Percentiles rank a stretch among this genome's conserved stretches.
Conservation (phyloP, 2,888 invertebrate genomes). For the Bembecia ichneumoniformis region DNA sequence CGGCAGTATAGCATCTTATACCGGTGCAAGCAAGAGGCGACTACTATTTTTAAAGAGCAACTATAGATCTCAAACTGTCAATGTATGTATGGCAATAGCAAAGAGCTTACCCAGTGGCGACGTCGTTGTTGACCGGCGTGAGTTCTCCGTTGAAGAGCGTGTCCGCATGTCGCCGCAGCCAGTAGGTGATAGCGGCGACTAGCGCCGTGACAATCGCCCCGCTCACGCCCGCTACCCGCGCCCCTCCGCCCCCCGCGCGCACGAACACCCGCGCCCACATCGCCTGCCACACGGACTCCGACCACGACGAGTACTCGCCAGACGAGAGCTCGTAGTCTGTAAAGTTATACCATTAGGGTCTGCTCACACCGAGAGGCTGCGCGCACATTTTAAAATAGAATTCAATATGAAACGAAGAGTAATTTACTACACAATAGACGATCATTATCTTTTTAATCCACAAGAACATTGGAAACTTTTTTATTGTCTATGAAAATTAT, state of each 20-base stretch:
- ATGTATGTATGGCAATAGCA: background rate
- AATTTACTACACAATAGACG: too few species aligned
- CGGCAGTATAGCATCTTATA: too few species aligned
- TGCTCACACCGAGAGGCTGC: too few species aligned
- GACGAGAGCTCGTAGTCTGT: conserved; percentile 84
- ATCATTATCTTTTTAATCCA: too few species aligned
- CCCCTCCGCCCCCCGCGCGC: conserved; percentile 73
- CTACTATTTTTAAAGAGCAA: too few species aligned
- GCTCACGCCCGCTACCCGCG: conserved; percentile 29
- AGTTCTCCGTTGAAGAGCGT: conserved; percentile 28
- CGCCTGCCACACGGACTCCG: conserved; percentile 87
- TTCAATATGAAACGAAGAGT: too few species aligned
- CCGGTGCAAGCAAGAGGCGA: too few species aligned
- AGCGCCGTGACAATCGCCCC: conserved; percentile 32
- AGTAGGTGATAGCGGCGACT: conserved; percentile 41
- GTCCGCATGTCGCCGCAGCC: conserved; percentile 31
- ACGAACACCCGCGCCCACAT: conserved; percentile 85
- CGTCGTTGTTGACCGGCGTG: conserved; percentile 20
- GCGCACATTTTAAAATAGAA: too few species aligned
- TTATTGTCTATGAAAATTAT: too few species aligned
- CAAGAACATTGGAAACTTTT: too few species aligned
- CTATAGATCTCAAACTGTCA: background rate
- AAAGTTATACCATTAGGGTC: too few species aligned
- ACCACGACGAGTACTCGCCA: conserved; percentile 87
- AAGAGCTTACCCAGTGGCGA: conserved; percentile 33